Conservation (phyloP, 2,888 invertebrate genomes). For the Aleiodes testaceus region DNA sequence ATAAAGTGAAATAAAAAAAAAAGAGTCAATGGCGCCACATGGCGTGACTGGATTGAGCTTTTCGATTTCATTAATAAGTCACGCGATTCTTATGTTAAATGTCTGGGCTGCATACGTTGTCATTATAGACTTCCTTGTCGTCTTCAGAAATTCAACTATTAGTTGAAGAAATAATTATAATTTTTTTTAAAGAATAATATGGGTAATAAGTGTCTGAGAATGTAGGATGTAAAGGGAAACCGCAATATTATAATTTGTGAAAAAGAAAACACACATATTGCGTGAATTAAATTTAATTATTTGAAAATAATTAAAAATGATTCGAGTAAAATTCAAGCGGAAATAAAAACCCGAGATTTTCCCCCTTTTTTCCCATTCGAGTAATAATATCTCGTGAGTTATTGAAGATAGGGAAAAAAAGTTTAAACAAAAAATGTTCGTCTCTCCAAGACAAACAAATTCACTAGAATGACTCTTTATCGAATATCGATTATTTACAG, state of each 20-base stretch:
- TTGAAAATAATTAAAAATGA: not conserved
- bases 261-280: not conserved
- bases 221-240: constrained; percentile 9
- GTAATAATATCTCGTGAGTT: too few relatives aligned
- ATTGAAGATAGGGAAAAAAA: too few relatives aligned
- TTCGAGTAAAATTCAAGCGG: too few relatives aligned
- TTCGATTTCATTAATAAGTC: constrained; percentile 46
- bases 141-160: constrained; percentile 22
- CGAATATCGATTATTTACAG: too few relatives aligned
- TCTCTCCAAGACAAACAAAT: too few relatives aligned
- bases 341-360: too few relatives aligned
- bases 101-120: constrained; percentile 33
- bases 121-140: constrained; percentile 42
- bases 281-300: constrained; percentile 4
- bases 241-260: too few relatives aligned
- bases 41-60: constrained; percentile 40
- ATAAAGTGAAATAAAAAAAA: too few relatives aligned
- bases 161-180: constrained; percentile 20
- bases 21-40: constrained; percentile 37
- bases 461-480: too few relatives aligned
- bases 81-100: constrained; percentile 43
- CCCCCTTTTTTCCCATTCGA: too few relatives aligned
- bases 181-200: constrained; percentile 19
- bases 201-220: not conserved
- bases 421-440: too few relatives aligned